Percentiles rank a stretch among this genome's conserved stretches.
Evolutionary conservation across 2,797 vertebrate species (phyloP).

Genomic region (Sphenopsis melanotis): DNA sequence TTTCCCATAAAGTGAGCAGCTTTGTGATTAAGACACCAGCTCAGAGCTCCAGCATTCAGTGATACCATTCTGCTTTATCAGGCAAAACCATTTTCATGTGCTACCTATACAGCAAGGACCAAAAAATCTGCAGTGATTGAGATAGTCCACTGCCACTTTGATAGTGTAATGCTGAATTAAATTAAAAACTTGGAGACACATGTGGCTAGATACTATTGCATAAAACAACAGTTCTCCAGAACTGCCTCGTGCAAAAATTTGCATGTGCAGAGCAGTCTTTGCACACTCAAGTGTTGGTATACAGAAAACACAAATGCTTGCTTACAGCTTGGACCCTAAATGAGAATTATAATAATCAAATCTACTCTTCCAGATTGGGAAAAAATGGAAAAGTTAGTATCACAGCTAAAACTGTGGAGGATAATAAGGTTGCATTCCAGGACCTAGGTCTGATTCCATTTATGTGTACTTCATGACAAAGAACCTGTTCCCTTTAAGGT

Average conservation of each 20-base stretch:
- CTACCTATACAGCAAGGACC: not conserved
- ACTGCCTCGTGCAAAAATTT: not conserved
- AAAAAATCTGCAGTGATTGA: not conserved
- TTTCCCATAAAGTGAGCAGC: not conserved
- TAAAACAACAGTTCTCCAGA: not conserved
- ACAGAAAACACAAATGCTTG: not conserved
- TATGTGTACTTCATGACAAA: not conserved
- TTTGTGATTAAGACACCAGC: not conserved
- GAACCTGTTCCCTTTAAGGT: not conserved
- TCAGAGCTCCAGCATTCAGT: not conserved
- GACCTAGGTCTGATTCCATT: not conserved
- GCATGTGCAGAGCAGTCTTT: not conserved
- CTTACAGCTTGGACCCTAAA: not conserved
- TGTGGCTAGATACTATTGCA: not conserved
- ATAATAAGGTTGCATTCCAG: not conserved
- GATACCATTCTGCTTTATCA: not conserved
- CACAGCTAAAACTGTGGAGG: not conserved
- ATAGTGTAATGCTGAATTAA: not conserved
- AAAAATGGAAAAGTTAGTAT: not conserved
- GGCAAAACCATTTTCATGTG: not conserved
- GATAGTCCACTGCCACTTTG: not conserved
- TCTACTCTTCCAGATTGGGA: not conserved
- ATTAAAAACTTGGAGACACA: not conserved
- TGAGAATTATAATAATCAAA: not conserved
- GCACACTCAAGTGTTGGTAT: not conserved